Percentiles rank a stretch among this genome's conserved stretches.
Evolutionary conservation across 2,797 vertebrate genomes (phyloP).

Genomic region (Thaleichthys pacificus): DNA sequence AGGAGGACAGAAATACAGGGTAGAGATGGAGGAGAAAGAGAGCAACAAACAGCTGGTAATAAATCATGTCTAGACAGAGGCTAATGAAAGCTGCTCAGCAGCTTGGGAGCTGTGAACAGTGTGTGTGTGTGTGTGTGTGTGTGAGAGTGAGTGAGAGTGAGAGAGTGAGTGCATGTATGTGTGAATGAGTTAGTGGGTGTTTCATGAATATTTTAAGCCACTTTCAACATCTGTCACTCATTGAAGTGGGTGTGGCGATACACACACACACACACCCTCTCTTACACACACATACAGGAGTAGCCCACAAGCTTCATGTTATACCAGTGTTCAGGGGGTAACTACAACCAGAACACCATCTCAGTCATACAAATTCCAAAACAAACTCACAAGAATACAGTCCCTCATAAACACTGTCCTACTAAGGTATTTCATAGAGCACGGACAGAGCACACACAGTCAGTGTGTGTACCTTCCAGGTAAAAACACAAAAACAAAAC

Average conservation of each 20-base stretch:
- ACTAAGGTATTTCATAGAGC: no score
- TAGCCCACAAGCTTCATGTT: no score
- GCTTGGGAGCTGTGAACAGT: conserved; percentile 48
- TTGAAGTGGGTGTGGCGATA: conserved; percentile 31
- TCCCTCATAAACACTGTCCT: no score
- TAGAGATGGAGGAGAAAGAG: conserved; percentile 20
- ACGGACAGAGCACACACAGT: no score
- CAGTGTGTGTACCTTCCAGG: no score
- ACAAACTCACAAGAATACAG: no score
- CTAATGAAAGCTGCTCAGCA: conserved; percentile 60
- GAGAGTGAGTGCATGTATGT: not conserved
- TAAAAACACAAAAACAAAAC: no score
- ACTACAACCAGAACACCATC: no score
- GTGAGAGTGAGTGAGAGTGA: not conserved
- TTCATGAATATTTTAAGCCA: conserved; percentile 58
- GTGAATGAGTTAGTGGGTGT: conserved; percentile 31
- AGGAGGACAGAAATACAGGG: not conserved
- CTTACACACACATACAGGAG: no score
- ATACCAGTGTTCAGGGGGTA: no score
- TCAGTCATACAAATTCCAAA: no score
- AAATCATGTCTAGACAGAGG: conserved; percentile 66
- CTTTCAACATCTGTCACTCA: conserved; percentile 56
- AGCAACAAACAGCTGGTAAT: conserved; percentile 58
- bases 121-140: conserved; percentile 19
- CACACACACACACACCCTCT: conserved; percentile 1